phyloP scores from a whole-genome alignment of 92 coral and sea anemone species.

The Phymanthus crucifer region DNA sequence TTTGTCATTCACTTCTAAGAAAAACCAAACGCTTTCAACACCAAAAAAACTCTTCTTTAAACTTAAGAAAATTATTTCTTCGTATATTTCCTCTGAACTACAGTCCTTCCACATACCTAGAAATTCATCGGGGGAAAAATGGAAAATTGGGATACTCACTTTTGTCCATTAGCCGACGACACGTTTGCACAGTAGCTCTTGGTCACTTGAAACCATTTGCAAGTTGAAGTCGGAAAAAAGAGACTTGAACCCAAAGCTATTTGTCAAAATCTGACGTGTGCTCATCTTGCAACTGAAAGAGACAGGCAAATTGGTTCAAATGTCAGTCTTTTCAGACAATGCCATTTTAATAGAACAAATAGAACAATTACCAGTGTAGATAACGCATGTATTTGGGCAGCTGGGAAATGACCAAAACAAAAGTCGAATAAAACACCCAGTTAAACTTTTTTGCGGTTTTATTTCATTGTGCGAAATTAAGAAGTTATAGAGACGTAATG shows the following conservation, averaged over 20 bases:
- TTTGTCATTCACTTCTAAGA: no score
- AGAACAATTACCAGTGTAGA: neutral
- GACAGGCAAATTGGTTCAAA: slow-evolving; percentile 4
- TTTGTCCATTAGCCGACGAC: slow-evolving; percentile 1
- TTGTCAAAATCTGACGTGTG: slow-evolving; percentile 8
- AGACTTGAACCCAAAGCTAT: neutral
- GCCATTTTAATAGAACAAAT: slow-evolving; percentile 9
- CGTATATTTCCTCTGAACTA: neutral
- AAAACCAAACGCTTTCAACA: neutral
- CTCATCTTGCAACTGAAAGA: neutral
- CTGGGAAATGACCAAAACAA: neutral
- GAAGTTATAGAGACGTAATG: neutral
- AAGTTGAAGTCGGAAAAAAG: slow-evolving; percentile 10
- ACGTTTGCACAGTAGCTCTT: neutral
- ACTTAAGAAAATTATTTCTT: neutral
- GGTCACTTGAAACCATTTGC: slow-evolving; percentile 2
- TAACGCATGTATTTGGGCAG: neutral
- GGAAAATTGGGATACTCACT: neutral
- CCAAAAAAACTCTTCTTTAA: neutral
- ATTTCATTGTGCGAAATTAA: neutral
- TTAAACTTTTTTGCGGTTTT: neutral
- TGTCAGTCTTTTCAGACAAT: slow-evolving; percentile 1
- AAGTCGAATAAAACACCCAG: neutral
- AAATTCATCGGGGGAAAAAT: neutral
- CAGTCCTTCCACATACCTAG: no score